These are phyloP conservation scores for Philypnodon macrostomus DNA, from an alignment of 2,797 vertebrate genomes.

Conservation along the genomic window DNA sequence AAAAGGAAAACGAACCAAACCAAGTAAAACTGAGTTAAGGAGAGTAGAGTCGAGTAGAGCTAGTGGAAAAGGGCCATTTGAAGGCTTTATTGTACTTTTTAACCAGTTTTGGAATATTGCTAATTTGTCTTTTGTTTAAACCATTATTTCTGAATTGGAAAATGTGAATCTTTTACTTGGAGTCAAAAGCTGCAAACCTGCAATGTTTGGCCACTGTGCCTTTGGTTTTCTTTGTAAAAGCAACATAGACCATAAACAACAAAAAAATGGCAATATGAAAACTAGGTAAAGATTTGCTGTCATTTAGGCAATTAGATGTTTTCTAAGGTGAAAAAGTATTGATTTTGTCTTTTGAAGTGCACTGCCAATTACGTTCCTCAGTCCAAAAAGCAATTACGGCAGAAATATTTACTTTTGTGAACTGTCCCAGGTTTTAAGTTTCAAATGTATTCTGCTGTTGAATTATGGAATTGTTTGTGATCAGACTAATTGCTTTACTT, in stretches of 20 bases:
- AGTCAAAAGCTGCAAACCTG: neutral
- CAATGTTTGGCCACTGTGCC: neutral
- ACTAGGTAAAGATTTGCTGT: neutral
- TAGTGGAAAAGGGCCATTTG: too few species aligned
- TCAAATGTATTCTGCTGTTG: neutral
- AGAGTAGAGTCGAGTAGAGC: too few species aligned
- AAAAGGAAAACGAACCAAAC: too few species aligned
- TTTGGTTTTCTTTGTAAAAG: neutral
- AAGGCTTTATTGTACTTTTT: too few species aligned
- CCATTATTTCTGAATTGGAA: neutral
- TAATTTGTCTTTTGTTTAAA: neutral
- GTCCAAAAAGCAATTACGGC: neutral
- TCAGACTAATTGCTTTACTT: too few species aligned
- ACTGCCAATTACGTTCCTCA: neutral
- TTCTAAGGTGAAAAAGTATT: neutral
- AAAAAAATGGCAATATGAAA: neutral
- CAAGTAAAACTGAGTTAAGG: too few species aligned
- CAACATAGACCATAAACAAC: too few species aligned
- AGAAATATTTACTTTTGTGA: neutral
- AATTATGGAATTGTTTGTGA: neutral
- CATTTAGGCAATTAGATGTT: neutral
- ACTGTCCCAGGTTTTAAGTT: constrained; percentile 1
- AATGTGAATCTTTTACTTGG: neutral
- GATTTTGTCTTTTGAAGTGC: neutral
- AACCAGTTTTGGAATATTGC: too few species aligned